phyloP scores from a whole-genome alignment of 2,113 vertebrate genomes.

The Pleuronectes platessa region DNA sequence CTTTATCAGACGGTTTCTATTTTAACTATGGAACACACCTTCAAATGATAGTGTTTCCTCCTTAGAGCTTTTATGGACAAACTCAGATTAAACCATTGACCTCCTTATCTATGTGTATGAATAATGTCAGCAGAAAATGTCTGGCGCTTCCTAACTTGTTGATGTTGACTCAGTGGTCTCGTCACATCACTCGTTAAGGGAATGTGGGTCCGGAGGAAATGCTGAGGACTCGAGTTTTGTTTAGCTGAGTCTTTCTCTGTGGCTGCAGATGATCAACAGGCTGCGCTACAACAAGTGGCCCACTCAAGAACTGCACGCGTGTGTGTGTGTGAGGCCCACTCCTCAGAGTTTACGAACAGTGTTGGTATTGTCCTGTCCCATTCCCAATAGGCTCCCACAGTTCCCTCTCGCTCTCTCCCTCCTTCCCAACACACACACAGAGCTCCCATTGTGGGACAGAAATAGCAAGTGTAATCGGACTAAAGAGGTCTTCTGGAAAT shows the following conservation, averaged over 20 bases:
- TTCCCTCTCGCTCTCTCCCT: slow-evolving; percentile 13
- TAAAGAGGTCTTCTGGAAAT: slow-evolving; percentile 46
- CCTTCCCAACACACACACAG: slow-evolving; percentile 50
- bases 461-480: slow-evolving; percentile 64
- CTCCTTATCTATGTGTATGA: background rate
- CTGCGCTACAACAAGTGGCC: slow-evolving; percentile 58
- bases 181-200: background rate
- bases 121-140: background rate
- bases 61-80: background rate
- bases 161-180: background rate
- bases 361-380: slow-evolving; percentile 75
- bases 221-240: slow-evolving; percentile 19
- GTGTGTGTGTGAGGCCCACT: slow-evolving; percentile 47
- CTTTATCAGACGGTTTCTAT: slow-evolving; percentile 7
- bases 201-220: slow-evolving; percentile 41
- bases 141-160: background rate
- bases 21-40: slow-evolving; percentile 7
- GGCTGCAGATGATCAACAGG: slow-evolving; percentile 74
- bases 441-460: slow-evolving; percentile 65
- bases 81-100: background rate
- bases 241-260: slow-evolving; percentile 42
- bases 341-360: slow-evolving; percentile 70
- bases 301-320: slow-evolving; percentile 42
- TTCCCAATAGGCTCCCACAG: slow-evolving; percentile 67
- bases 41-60: background rate